Evolutionary conservation across 2,888 invertebrate species (phyloP).

Genomic region (Parascotia fuliginaria): DNA sequence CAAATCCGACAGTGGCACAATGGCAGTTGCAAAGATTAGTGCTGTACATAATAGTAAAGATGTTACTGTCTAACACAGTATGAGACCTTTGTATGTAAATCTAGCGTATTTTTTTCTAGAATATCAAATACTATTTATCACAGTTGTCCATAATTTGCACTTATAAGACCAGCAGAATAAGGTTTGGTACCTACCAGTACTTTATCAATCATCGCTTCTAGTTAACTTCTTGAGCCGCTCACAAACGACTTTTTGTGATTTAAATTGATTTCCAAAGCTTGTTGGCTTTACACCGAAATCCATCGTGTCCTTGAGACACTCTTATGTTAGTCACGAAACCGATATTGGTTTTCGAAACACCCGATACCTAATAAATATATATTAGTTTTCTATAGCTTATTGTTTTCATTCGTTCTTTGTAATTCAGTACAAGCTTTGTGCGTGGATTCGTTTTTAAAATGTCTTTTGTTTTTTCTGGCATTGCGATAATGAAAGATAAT

Average conservation of each 20-base stretch:
- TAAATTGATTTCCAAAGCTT: conserved; percentile 56
- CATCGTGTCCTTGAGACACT: conserved; percentile 26
- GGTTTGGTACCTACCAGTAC: no score
- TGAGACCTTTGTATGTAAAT: no score
- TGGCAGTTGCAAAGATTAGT: no score
- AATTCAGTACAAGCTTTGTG: background rate
- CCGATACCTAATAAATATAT: conserved; percentile 32
- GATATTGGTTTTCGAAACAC: conserved; percentile 38
- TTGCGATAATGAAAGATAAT: no score
- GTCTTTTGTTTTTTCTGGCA: no score
- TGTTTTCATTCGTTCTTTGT: conserved; percentile 15
- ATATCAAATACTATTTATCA: no score
- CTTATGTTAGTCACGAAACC: conserved; percentile 54
- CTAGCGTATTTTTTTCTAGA: no score
- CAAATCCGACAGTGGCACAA: no score
- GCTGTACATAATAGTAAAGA: no score
- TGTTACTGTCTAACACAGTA: no score
- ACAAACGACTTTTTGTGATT: conserved; percentile 45
- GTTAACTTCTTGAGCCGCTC: conserved; percentile 31
- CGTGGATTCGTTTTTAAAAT: background rate
- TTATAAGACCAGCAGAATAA: no score
- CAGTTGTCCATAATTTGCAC: no score
- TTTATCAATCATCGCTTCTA: conserved; percentile 4
- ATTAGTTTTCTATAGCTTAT: conserved; percentile 22
- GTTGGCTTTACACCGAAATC: conserved; percentile 45